Conservation (phyloP, 2,888 invertebrate genomes). For the Biston stratarius region DNA sequence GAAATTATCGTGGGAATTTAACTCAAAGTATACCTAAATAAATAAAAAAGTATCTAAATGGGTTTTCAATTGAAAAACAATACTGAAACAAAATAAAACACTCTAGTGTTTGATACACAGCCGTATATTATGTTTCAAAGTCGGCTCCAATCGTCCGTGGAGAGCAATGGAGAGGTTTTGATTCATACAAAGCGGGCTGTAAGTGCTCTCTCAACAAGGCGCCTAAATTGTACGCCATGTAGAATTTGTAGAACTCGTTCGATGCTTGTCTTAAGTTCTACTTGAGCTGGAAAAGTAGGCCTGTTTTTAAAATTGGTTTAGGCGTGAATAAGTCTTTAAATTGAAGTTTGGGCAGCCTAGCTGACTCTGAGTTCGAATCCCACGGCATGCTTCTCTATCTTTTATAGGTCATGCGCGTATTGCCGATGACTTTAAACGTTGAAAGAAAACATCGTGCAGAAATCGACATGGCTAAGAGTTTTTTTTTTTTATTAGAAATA, state of each 20-base stretch:
- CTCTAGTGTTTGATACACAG: constrained; percentile 8
- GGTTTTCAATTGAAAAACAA: constrained; percentile 2
- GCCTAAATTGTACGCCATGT: constrained; percentile 20
- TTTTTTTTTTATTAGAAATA: too few species aligned
- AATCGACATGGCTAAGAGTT: too few species aligned
- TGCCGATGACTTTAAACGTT: too few species aligned
- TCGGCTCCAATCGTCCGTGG: constrained; percentile 8
- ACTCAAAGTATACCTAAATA: not conserved
- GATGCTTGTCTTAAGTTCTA: constrained; percentile 17
- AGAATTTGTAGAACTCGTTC: constrained; percentile 4
- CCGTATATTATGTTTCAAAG: constrained; percentile 14
- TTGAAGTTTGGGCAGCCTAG: too few species aligned
- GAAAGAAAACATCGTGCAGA: too few species aligned
- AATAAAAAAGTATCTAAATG: not conserved
- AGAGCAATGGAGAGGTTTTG: constrained; percentile 29
- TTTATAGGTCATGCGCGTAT: too few species aligned
- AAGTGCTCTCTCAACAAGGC: constrained; percentile 25
- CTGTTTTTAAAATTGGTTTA: constrained; percentile 6
- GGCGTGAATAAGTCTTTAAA: not conserved
- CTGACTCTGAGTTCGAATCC: too few species aligned
- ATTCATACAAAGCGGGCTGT: constrained; percentile 27
- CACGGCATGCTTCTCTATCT: too few species aligned
- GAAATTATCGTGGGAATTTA: not conserved
- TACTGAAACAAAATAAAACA: constrained; percentile 13
- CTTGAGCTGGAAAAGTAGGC: not conserved